A percentile compares a stretch with the other conserved stretches of the same genome.
phyloP scores from a whole-genome alignment of 1,140 invertebrate genomes.

The Bombus difficillimus region DNA sequence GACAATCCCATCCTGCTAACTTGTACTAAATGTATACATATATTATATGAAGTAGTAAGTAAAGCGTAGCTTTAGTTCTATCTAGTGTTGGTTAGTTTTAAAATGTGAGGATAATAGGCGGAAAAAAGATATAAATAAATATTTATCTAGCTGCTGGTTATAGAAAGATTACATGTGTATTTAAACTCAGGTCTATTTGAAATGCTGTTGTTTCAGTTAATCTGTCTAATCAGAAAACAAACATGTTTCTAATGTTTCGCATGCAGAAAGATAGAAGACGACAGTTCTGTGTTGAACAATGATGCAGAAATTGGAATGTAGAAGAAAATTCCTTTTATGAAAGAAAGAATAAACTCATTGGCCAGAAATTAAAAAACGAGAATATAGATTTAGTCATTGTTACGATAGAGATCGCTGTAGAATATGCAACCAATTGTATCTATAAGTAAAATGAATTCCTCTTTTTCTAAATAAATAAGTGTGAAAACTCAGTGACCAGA shows the following conservation, averaged over 20 bases:
- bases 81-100: neutral
- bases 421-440: neutral
- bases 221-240: neutral
- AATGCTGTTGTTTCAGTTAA: neutral
- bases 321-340: neutral
- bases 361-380: neutral
- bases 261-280: neutral
- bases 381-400: neutral
- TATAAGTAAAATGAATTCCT: neutral
- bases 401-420: too few relatives aligned
- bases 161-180: neutral
- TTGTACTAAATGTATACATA: neutral
- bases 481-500: neutral
- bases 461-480: neutral
- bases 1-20: neutral
- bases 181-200: neutral
- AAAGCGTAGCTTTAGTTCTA: neutral
- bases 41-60: neutral
- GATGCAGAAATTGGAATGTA: neutral
- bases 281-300: neutral
- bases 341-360: neutral
- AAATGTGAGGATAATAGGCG: neutral
- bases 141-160: neutral
- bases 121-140: neutral
- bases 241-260: neutral